Conservation (phyloP, 92 coral and sea anemone species). For the Phymanthus crucifer region DNA sequence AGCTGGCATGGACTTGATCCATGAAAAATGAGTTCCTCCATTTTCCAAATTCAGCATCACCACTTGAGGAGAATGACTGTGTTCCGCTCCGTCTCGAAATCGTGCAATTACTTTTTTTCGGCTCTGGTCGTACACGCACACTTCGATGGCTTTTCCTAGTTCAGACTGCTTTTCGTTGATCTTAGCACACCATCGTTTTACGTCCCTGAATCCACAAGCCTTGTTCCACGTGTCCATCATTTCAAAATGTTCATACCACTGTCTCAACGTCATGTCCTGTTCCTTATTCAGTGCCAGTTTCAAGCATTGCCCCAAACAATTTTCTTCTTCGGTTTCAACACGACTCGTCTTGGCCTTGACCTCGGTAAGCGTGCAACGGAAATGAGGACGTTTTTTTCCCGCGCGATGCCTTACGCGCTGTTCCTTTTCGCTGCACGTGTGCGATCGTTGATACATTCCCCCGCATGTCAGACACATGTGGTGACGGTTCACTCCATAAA, state of each 20-base stretch:
- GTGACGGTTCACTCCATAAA: no score
- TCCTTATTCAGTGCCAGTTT: neutral
- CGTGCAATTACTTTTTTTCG: neutral
- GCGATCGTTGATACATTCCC: no score
- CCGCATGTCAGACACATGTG: no score
- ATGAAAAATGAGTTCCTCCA: slow-evolving; percentile 10
- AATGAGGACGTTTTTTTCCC: neutral
- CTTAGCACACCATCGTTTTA: neutral
- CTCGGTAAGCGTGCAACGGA: no score
- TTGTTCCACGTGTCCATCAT: neutral
- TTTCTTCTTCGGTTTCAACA: neutral
- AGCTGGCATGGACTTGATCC: slow-evolving; percentile 15
- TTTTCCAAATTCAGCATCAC: neutral
- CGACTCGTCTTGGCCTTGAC: no score
- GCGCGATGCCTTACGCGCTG: neutral
- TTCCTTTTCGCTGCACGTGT: neutral
- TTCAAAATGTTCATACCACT: neutral
- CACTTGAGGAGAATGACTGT: no score
- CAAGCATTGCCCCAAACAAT: neutral
- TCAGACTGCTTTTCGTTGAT: neutral
- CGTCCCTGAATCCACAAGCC: neutral
- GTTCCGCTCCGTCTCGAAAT: neutral
- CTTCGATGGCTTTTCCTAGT: neutral
- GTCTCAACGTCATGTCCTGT: neutral
- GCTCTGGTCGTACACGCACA: neutral